Evolutionary conservation across 1,140 invertebrate species (phyloP).

Genomic region (Rhyacophila brunnea): DNA sequence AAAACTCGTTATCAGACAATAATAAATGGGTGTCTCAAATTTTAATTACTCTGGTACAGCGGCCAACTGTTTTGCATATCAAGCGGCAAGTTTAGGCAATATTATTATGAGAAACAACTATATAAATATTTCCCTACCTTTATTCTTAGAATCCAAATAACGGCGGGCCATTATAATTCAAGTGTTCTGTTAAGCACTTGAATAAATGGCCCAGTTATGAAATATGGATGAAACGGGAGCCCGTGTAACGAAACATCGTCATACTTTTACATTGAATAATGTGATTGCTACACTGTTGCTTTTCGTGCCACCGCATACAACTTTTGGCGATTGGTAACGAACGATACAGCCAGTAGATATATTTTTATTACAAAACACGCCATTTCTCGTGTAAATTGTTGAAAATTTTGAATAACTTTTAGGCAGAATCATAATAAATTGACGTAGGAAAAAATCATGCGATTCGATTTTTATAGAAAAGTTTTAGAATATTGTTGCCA

Average conservation of each 20-base stretch:
- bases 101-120: constrained; percentile 24
- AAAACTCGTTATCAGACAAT: constrained; percentile 22
- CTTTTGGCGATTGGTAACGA: too few relatives aligned
- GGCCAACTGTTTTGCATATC: constrained; percentile 29
- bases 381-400: too few relatives aligned
- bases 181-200: constrained; percentile 23
- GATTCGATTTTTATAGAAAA: too few relatives aligned
- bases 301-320: too few relatives aligned
- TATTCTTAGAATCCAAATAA: constrained; percentile 25
- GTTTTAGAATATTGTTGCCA: too few relatives aligned
- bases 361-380: too few relatives aligned
- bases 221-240: constrained; percentile 14
- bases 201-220: constrained; percentile 26
- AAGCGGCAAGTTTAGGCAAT: constrained; percentile 19
- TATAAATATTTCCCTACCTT: constrained; percentile 23
- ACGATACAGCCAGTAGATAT: too few relatives aligned
- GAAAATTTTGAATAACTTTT: too few relatives aligned
- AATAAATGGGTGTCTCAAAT: constrained; percentile 32
- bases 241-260: neutral
- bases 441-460: too few relatives aligned
- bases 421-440: too few relatives aligned
- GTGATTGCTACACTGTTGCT: too few relatives aligned
- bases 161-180: constrained; percentile 27
- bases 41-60: constrained; percentile 27
- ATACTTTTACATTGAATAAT: too few relatives aligned